phyloP scores from a whole-genome alignment of 2,888 invertebrate species.

The Chymomyza fuscimana region DNA sequence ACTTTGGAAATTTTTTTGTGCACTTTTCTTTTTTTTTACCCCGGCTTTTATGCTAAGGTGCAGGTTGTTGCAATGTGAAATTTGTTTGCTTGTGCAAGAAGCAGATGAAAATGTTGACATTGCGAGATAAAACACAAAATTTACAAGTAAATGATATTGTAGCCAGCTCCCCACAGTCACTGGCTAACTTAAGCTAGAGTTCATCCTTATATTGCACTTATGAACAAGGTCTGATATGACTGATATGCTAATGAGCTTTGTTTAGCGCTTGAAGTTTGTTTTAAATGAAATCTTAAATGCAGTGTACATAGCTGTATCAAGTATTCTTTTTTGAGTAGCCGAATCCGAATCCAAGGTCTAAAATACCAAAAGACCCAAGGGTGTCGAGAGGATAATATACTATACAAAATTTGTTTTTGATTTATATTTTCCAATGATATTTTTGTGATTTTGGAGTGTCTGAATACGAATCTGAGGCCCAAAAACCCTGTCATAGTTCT shows the following conservation, averaged over 20 bases:
- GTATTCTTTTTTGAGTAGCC: too few relatives aligned
- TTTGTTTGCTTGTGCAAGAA: conserved; percentile 29
- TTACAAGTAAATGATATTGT: conserved; percentile 46
- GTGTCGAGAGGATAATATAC: too few relatives aligned
- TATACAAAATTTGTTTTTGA: too few relatives aligned
- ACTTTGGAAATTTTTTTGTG: not conserved
- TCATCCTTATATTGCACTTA: not conserved
- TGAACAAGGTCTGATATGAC: conserved; percentile 3
- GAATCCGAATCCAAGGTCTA: too few relatives aligned
- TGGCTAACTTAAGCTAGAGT: not conserved
- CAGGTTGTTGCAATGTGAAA: conserved; percentile 10
- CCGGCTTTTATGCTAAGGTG: conserved; percentile 25
- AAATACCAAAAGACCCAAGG: too few relatives aligned
- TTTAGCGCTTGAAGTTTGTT: not conserved
- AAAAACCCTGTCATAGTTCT: too few relatives aligned
- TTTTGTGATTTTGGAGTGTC: too few relatives aligned
- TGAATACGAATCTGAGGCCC: too few relatives aligned
- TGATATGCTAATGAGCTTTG: conserved; percentile 28
- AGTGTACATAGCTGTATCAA: not conserved
- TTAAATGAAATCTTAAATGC: not conserved
- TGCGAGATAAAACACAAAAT: conserved; percentile 28
- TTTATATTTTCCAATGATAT: too few relatives aligned
- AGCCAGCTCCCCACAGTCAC: not conserved
- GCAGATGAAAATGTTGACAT: conserved; percentile 43
- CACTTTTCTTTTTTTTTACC: not conserved